phyloP scores from a whole-genome alignment of 2,113 vertebrate genomes.

The Meleagris gallopavo region DNA sequence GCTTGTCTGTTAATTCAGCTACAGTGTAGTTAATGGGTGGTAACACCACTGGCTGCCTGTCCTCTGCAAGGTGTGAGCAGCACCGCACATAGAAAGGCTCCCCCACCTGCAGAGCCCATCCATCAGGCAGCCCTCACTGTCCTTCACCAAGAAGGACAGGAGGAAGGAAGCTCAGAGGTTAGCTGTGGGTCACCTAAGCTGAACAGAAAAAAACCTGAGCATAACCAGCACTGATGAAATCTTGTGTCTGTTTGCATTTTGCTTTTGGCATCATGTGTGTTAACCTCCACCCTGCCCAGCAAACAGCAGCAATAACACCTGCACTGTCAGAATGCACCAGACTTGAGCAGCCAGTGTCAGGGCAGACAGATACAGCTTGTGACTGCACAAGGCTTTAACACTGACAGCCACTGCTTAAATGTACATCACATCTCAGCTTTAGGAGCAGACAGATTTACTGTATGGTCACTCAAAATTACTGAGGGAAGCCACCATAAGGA shows the following conservation, averaged over 20 bases:
- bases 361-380: not conserved
- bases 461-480: not conserved
- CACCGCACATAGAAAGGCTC: fast-evolving
- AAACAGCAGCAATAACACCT: not conserved
- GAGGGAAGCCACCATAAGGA: not conserved
- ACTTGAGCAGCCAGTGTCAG: not conserved
- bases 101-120: not conserved
- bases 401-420: not conserved
- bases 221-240: not conserved
- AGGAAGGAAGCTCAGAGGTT: not conserved
- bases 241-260: not conserved
- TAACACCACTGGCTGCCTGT: not conserved
- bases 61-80: not conserved
- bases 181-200: not conserved
- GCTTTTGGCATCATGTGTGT: not conserved
- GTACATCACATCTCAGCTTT: not conserved
- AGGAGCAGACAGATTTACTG: not conserved
- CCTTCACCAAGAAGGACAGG: not conserved
- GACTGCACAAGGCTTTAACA: not conserved
- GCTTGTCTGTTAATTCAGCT: not conserved
- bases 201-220: not conserved
- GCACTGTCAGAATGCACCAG: not conserved
- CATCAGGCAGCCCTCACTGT: not conserved
- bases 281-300: not conserved
- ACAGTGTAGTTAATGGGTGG: not conserved